Evolutionary conservation across 2,888 invertebrate genomes (phyloP), one percentile per base, ranked within the genome.

Genomic region (Hypomecis punctinalis): DNA sequence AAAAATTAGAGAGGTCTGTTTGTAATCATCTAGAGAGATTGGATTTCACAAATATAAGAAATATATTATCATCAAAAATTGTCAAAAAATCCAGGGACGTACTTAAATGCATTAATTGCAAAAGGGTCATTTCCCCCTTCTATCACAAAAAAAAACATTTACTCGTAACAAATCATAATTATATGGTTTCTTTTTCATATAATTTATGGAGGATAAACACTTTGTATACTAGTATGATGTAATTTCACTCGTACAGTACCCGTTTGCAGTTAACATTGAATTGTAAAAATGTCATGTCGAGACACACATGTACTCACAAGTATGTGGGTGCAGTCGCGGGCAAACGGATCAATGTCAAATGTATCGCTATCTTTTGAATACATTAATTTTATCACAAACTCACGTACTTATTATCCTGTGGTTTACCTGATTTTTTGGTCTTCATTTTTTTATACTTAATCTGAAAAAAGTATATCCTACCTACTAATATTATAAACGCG

Each of bases 351-450:
- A 62, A 62, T 62, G 62, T 37, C 62, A 40, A 11, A 11, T 4
- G 5, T 42, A 47, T 62, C 45, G 51, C 45, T 62, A 55, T 55
- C 54, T 61, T 61, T 61, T 23, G 55, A 61, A 55, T 61, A 37
- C 10, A 49, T 61, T 61, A 61, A 33, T 43, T n/a, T 55, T 61
- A 61, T 61, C 61, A 40, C 40, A 47, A 40, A 48, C 35, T 11
- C n/a, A 36, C 42, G 35, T 46, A 39, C 47, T 37, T 5, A 13
- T 7, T 2, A 45, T 11, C 42, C 42, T 23, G 23, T 23, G 23
- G 23, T 23, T 23, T 23, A 10, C 42, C 8, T 6, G 13, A 4
- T 6, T 5, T 45, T 13, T 45, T 13, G 7, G 23, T 3, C 23
- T n/a, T 23, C 23, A 23, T 23, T 2, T 23, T 23, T 23, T 23